Evolutionary conservation across 2,113 vertebrate species (phyloP).

Genomic region (Rhinolophus sinicus): DNA sequence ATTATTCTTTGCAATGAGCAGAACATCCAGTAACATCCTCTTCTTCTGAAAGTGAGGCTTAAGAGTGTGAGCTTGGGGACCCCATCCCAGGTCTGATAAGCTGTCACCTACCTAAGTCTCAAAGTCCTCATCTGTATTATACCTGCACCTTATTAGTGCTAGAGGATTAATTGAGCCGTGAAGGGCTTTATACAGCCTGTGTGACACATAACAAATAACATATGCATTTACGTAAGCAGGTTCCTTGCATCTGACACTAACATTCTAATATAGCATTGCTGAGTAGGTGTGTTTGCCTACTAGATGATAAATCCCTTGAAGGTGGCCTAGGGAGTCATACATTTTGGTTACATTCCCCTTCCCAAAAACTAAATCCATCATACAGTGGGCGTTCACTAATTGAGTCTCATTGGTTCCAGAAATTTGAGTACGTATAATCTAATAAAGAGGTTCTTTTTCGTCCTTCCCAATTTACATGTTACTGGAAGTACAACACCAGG

Average conservation of each 20-base stretch:
- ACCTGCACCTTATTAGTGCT: neutral
- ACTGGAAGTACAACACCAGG: neutral
- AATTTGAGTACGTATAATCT: neutral
- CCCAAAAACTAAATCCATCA: neutral
- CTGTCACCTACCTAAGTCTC: neutral
- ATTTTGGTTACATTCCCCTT: neutral
- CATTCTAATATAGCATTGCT: neutral
- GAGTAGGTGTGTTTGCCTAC: neutral
- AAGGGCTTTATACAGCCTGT: neutral
- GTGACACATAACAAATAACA: neutral
- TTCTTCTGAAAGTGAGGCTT: neutral
- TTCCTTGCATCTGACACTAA: no score
- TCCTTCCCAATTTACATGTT: neutral
- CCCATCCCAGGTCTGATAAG: neutral
- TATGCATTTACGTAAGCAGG: neutral
- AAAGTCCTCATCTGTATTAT: neutral
- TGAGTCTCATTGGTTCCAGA: neutral
- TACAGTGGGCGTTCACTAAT: neutral
- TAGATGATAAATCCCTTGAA: neutral
- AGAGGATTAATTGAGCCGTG: neutral
- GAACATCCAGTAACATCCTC: neutral
- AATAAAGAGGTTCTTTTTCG: neutral
- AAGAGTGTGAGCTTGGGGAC: neutral
- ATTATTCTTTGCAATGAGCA: neutral
- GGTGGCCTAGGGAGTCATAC: neutral